A percentile compares a stretch with the other conserved stretches of the same genome.
Conservation (phyloP, 37 sponge, comb jelly and placozoan genomes). For the Petrosia ficiformis region DNA sequence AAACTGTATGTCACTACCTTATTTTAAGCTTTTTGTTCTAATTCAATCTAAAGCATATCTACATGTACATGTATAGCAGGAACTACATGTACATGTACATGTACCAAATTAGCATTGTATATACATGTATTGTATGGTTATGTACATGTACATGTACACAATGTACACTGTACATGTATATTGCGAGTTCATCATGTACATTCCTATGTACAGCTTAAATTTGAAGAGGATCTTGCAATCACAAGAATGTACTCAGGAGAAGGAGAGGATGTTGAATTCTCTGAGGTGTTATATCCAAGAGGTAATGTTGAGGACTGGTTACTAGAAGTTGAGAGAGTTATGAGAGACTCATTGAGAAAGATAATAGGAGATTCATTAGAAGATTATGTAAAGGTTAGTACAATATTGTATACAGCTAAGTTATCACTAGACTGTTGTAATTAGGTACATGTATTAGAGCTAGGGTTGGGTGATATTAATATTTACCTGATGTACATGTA, state of each 20-base stretch:
- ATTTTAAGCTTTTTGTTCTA: no score
- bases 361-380: constrained; percentile 81
- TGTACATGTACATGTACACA: no score
- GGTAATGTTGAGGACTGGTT: constrained; percentile 99
- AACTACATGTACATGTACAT: no score
- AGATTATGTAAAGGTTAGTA: constrained; percentile 70
- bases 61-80: no score
- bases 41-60: no score
- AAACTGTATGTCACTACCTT: no score
- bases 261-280: constrained; percentile 94
- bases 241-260: constrained; percentile 90
- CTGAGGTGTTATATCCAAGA: constrained; percentile 85
- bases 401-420: neutral
- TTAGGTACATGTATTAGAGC: neutral
- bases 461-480: neutral
- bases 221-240: constrained; percentile 94
- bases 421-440: no score
- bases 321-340: constrained; percentile 93
- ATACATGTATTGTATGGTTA: no score
- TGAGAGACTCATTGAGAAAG: constrained; percentile 80
- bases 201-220: constrained; percentile 76
- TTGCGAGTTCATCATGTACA: no score
- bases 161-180: no score
- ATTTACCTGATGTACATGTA: no score
- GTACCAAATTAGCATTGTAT: no score